Evolutionary conservation across 2,113 vertebrate genomes (phyloP), one percentile per base, ranked within the genome.

Genomic region (Menidia beryllina): DNA sequence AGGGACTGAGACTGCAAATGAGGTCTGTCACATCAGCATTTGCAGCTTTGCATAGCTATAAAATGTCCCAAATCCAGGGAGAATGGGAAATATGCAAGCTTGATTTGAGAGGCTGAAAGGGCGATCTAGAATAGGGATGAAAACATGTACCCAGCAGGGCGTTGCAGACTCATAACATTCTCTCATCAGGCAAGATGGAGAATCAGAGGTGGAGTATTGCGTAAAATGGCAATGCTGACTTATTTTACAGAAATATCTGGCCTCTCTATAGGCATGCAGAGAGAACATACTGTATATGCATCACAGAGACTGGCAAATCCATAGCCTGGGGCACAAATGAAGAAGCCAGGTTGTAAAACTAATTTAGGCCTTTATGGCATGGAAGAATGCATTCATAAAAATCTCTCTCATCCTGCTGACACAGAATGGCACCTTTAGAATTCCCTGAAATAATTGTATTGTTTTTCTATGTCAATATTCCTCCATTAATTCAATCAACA

Each of bases 11-110:
- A 64, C 85, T 76, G 82, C 83, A 86, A 87, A 89, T 83, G 74
- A 85, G 70, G 75, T 83, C 83, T 85, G 81, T 81, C 81, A 82
- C 85, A 83, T 80, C 75, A 67, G 69, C 68, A 72, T 82, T 81
- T 77, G 82, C 79, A 79, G 85, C 85, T 86, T 83, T 86, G 85
- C 77, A 82, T 81, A 64, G 72, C 69, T 78, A 24, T 56, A 80
- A 80, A 84, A 69, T 81, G 64, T 80, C 75, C 69, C 11, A 74
- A 80, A 83, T 83, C 75, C 84, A 7, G 14, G 12, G 67, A 80
- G 80, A 81, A 69, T 19, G 5, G 64, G 52, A 50, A 15, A 55
- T 64, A 55, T 0, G 47, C 26, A 17, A 41, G 58, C 53, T 51
- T 57, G 79, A 83, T 85, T 67, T 73, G 30, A 34, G 30, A 8